Conservation (phyloP, 2,113 vertebrate species). For the Cephalophus harveyi region DNA sequence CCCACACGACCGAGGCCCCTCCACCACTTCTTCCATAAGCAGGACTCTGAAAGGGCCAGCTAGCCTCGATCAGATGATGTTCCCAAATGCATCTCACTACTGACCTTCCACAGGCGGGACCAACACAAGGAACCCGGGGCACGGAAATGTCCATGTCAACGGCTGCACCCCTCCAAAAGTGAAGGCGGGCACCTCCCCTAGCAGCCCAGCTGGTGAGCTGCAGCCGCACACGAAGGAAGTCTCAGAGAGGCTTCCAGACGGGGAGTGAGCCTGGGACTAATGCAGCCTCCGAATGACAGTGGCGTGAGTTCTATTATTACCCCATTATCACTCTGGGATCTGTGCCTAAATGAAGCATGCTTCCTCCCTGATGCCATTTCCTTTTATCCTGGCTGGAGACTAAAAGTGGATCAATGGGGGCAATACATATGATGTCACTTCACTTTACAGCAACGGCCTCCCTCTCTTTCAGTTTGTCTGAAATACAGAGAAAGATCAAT, state of each 20-base stretch:
- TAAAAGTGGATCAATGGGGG: slow-evolving; percentile 85
- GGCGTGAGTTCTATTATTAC: slow-evolving; percentile 88
- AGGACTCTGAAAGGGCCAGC: slow-evolving; percentile 61
- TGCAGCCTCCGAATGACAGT: slow-evolving; percentile 78
- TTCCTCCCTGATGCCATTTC: slow-evolving; percentile 89
- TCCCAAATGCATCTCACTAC: slow-evolving; percentile 60
- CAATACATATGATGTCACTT: slow-evolving; percentile 85
- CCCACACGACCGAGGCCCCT: slow-evolving; percentile 53
- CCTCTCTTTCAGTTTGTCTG: slow-evolving; percentile 58
- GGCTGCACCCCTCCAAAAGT: slow-evolving; percentile 53
- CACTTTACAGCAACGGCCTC: slow-evolving; percentile 81
- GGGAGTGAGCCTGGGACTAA: slow-evolving; percentile 78
- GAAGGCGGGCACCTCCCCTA: slow-evolving; percentile 73
- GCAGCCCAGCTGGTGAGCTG: slow-evolving; percentile 69
- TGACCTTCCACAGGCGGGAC: slow-evolving; percentile 78
- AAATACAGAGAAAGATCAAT: slow-evolving; percentile 78
- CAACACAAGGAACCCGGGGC: slow-evolving; percentile 51
- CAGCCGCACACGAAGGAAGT: slow-evolving; percentile 77
- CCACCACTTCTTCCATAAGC: slow-evolving; percentile 57
- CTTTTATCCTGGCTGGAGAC: slow-evolving; percentile 85
- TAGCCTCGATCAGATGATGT: slow-evolving; percentile 42
- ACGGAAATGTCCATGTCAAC: slow-evolving; percentile 50
- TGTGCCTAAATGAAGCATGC: slow-evolving; percentile 85
- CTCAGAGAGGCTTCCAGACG: slow-evolving; percentile 73
- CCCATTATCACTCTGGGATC: slow-evolving; percentile 89